These are phyloP conservation scores for Pachycephus smyrnensis DNA, from an alignment of 2,888 invertebrate genomes.

Conservation along the genomic window DNA sequence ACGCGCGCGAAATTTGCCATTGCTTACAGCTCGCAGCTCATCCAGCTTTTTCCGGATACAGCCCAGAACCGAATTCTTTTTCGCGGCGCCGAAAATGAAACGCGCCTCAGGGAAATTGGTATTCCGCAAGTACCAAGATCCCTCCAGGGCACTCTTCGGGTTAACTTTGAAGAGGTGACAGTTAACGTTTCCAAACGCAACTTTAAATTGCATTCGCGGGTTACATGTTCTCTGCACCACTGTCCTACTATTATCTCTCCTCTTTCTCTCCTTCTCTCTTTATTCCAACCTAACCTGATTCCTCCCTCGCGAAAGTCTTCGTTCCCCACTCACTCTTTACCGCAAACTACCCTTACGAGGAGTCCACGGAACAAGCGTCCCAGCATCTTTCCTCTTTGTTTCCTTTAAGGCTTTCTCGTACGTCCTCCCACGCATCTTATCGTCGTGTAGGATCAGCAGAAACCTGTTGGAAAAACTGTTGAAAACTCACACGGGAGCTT, in stretches of 20 bases:
- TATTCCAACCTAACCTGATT: not conserved
- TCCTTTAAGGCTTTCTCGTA: not conserved
- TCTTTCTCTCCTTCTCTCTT: not conserved
- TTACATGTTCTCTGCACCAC: not conserved
- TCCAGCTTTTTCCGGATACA: not conserved
- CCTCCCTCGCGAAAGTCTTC: not conserved
- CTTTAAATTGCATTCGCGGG: constrained; percentile 7
- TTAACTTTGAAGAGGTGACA: constrained; percentile 1
- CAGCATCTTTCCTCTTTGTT: not conserved
- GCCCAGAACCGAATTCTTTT: not conserved
- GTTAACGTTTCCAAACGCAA: constrained; percentile 6
- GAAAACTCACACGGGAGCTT: constrained; percentile 18
- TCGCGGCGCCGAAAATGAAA: not conserved
- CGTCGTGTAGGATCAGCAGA: not conserved
- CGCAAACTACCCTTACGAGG: not conserved
- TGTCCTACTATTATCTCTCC: not conserved
- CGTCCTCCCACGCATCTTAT: not conserved
- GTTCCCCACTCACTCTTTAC: not conserved
- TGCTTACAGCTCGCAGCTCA: not conserved
- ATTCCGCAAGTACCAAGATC: not conserved
- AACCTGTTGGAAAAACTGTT: constrained; percentile 21
- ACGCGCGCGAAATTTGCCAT: not conserved
- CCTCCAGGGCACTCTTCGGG: not conserved
- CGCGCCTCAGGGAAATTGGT: not conserved
- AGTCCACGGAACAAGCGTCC: not conserved